Evolutionary conservation across 2,888 invertebrate genomes (phyloP), one percentile per base, ranked within the genome.

Genomic region (Ramazzottius varieornatus): DNA sequence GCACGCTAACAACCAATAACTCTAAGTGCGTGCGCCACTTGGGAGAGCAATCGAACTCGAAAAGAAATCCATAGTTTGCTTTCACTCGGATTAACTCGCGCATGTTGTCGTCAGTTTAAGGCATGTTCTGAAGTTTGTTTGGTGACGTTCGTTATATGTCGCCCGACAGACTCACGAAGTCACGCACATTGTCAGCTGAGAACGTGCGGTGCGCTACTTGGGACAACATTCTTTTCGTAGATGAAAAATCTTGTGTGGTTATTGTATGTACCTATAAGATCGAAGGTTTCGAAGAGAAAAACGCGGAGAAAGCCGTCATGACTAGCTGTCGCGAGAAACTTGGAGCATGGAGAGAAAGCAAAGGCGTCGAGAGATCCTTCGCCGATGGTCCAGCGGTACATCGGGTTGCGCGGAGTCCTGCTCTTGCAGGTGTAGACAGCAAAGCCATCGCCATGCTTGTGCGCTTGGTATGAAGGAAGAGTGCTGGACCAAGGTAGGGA

Each of bases 231-330:
- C n/a, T n/a, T n/a, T n/a, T n/a, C n/a, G n/a, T n/a, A n/a, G n/a
- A n/a, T n/a, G n/a, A n/a, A n/a, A n/a, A n/a, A n/a, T n/a, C n/a
- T n/a, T n/a, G n/a, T n/a, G n/a, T n/a, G n/a, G n/a, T n/a, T n/a
- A n/a, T n/a, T n/a, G n/a, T n/a, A n/a, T 40, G 85, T 81, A 24
- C 94, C 93, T 66, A 92, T 81, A 68, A 94, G 80, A 76, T 98
- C 96, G 92, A 94, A 93, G 33, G 87, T 88, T 74, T 93, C 88
- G 76, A 93, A 98, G 74, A 93, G 89, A 79, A 94, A 96, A 66
- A 98, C 88, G 68, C 96, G 80, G 46, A 98, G 80, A 75, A 90
- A 88, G 24, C 96, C 98, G 70, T 80, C 80, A 71, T 80, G 77
- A 32, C 91, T 87, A 1, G 90, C 96, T 63, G 90, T 84, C 2